These are phyloP conservation scores for Dendrocincla fuliginosa DNA, from an alignment of 2,797 vertebrate genomes.

Conservation along the genomic window DNA sequence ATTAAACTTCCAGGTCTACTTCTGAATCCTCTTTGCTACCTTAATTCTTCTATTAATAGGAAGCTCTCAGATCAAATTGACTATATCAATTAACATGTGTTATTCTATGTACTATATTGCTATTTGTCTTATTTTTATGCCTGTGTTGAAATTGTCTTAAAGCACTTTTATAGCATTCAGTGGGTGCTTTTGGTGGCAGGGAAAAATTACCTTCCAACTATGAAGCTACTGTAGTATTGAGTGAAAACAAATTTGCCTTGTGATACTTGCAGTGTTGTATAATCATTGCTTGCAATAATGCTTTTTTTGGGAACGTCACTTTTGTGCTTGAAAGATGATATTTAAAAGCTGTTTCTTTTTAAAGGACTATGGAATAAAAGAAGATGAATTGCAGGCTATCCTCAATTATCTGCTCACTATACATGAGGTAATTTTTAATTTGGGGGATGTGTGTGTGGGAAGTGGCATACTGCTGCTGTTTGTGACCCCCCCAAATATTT, in stretches of 20 bases:
- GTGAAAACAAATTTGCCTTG: neutral
- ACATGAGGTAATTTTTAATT: conserved; percentile 87
- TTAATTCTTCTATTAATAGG: neutral
- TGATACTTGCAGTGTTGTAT: neutral
- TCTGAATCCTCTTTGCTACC: neutral
- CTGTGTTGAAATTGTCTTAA: neutral
- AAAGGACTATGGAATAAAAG: conserved; percentile 93
- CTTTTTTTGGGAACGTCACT: neutral
- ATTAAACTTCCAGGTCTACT: neutral
- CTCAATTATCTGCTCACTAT: conserved; percentile 97
- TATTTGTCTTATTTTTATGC: neutral
- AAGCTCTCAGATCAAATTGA: neutral
- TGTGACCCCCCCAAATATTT: neutral
- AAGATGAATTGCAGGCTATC: conserved; percentile 97
- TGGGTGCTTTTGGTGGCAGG: neutral
- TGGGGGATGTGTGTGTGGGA: neutral
- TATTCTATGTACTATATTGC: neutral
- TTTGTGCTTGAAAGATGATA: neutral
- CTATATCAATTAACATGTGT: neutral
- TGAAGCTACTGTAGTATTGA: neutral
- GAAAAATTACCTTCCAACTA: neutral
- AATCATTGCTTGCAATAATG: neutral
- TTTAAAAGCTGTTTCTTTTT: conserved; percentile 52
- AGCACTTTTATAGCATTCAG: neutral
- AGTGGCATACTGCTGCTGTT: neutral